phyloP scores from a whole-genome alignment of 2,113 vertebrate species.

The Indicator maculatus region DNA sequence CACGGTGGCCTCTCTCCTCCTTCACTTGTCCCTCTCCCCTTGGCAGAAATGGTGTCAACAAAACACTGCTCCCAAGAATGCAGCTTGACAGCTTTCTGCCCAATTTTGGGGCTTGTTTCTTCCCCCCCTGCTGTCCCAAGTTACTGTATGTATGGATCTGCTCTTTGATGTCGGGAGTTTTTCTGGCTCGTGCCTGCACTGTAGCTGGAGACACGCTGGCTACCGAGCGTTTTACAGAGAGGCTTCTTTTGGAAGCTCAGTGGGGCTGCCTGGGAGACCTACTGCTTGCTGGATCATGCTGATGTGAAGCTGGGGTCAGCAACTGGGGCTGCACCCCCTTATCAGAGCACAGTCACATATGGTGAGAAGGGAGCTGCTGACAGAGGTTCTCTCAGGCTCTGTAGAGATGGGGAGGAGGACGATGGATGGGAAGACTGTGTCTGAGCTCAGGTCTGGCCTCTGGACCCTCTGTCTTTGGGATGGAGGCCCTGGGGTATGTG shows the following conservation, averaged over 20 bases:
- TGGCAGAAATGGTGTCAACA: neutral
- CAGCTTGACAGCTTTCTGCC: neutral
- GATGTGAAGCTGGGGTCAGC: neutral
- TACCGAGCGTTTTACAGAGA: neutral
- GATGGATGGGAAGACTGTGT: neutral
- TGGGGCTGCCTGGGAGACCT: neutral
- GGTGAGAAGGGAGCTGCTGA: neutral
- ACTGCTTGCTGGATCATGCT: neutral
- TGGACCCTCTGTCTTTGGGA: neutral
- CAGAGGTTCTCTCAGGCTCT: neutral
- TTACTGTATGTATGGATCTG: neutral
- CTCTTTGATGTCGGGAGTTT: neutral
- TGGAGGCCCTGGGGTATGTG: neutral
- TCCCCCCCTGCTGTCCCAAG: neutral
- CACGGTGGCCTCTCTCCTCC: neutral
- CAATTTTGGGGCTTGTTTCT: rapidly evolving
- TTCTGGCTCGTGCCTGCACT: neutral
- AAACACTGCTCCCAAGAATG: neutral
- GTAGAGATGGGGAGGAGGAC: rapidly evolving
- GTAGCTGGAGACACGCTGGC: neutral
- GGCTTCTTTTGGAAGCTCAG: neutral
- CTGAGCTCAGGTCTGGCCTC: neutral
- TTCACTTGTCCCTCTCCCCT: neutral
- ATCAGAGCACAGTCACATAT: neutral
- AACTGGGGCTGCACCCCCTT: neutral